These are phyloP conservation scores for Ectropis grisescens DNA, from an alignment of 1,140 invertebrate genomes.

Conservation along the genomic window DNA sequence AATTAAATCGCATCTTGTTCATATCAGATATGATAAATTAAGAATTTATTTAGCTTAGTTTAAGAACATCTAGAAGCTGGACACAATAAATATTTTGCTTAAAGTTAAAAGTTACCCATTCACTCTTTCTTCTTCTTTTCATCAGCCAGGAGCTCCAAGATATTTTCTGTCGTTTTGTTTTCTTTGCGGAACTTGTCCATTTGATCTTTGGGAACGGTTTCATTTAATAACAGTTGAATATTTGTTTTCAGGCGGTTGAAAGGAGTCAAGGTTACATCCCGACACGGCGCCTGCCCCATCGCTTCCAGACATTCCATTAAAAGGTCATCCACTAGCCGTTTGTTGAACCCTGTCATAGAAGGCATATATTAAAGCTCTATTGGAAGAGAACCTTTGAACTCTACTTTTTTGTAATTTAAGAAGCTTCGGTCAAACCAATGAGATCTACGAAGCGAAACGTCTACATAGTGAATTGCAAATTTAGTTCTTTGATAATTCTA, in stretches of 20 bases:
- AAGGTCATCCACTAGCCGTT: constrained; percentile 86
- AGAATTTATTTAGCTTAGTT: too few relatives aligned
- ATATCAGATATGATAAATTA: too few relatives aligned
- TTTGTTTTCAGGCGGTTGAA: constrained; percentile 77
- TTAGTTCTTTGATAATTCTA: too few relatives aligned
- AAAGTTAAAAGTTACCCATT: constrained; percentile 1
- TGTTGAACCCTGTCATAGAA: constrained; percentile 72
- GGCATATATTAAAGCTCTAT: constrained; percentile 6
- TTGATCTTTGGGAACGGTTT: constrained; percentile 83
- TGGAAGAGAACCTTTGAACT: too few relatives aligned
- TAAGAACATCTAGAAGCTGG: too few relatives aligned
- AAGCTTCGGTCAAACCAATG: too few relatives aligned
- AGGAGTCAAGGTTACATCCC: constrained; percentile 67
- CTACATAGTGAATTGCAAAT: too few relatives aligned
- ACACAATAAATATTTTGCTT: too few relatives aligned
- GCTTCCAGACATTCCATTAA: constrained; percentile 81
- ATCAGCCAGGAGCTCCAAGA: constrained; percentile 80
- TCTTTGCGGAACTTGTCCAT: constrained; percentile 82
- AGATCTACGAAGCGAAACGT: too few relatives aligned
- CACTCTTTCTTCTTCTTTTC: constrained; percentile 29
- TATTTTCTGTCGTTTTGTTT: constrained; percentile 81
- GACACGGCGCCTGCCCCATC: constrained; percentile 77
- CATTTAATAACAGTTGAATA: constrained; percentile 82
- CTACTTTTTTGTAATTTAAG: too few relatives aligned
- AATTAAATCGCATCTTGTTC: too few relatives aligned